These are phyloP conservation scores for Caenorhabditis sp. DNA, from an alignment of 2,888 invertebrate genomes.

Conservation along the genomic window DNA sequence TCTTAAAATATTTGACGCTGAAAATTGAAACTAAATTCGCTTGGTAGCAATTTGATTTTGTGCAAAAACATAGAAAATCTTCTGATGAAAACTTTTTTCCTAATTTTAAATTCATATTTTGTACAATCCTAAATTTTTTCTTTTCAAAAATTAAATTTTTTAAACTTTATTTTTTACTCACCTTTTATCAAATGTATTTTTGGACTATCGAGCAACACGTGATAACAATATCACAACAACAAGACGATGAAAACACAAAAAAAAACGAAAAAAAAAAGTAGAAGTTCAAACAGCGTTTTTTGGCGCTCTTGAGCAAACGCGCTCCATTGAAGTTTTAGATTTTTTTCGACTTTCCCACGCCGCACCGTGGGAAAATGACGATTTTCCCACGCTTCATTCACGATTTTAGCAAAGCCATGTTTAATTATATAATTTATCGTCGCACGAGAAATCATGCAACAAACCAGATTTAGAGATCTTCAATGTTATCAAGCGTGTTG, in stretches of 20 bases:
- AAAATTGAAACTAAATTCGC: no score
- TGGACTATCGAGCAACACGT: not conserved
- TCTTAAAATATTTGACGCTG: no score
- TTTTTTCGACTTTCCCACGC: slow-evolving; percentile 23
- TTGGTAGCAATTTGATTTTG: no score
- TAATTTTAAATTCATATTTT: no score
- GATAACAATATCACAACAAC: no score
- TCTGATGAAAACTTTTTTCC: no score
- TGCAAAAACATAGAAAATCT: no score
- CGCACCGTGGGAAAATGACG: slow-evolving; percentile 17
- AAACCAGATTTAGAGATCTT: not conserved
- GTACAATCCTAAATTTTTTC: no score
- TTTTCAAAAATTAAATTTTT: not conserved
- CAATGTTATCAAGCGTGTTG: not conserved
- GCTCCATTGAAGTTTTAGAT: slow-evolving; percentile 10
- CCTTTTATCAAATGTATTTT: no score
- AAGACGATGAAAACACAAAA: not conserved
- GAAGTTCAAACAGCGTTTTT: not conserved
- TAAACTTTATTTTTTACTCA: no score
- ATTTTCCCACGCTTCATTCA: slow-evolving; percentile 33
- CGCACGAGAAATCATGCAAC: not conserved
- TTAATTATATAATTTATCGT: not conserved
- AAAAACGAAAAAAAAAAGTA: not conserved
- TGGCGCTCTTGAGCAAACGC: slow-evolving; percentile 1
- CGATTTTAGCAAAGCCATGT: slow-evolving; percentile 4